Evolutionary conservation across 2,797 vertebrate species (phyloP).

Genomic region (Eremophila alpestris): DNA sequence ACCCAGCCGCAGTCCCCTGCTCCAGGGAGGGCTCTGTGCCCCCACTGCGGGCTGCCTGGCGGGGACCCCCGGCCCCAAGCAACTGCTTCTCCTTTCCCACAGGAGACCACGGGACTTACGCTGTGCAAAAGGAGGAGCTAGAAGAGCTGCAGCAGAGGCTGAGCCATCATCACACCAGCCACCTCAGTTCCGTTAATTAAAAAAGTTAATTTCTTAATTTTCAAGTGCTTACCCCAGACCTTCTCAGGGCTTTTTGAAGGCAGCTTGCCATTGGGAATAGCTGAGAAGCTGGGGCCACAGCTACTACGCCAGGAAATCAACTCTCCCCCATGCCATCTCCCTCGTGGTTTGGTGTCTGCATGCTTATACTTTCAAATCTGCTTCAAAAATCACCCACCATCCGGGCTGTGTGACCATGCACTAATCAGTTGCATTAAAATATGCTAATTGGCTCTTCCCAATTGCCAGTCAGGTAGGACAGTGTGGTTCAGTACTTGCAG

Average conservation of each 20-base stretch:
- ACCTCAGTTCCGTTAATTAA: constrained; percentile 3
- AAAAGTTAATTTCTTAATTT: constrained; percentile 57
- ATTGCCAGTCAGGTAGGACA: neutral
- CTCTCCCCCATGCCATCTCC: neutral
- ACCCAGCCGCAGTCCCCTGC: fast-evolving
- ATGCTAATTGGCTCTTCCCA: constrained; percentile 30
- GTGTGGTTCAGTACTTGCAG: neutral
- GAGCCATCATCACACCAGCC: neutral
- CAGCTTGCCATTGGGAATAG: neutral
- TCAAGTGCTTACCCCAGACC: neutral
- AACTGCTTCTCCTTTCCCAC: neutral
- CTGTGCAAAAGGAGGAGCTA: neutral
- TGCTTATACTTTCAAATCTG: constrained; percentile 32
- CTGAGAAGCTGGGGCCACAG: neutral
- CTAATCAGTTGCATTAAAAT: constrained; percentile 35
- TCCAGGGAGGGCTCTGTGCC: neutral
- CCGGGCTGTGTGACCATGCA: neutral
- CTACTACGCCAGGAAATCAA: neutral
- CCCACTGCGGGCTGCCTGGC: neutral
- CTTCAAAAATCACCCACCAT: neutral
- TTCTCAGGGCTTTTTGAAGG: neutral
- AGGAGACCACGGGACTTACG: fast-evolving
- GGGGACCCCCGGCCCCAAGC: fast-evolving
- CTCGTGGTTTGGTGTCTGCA: neutral
- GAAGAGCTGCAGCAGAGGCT: neutral